These are phyloP conservation scores for Scalopus aquaticus DNA, from an alignment of 2,113 vertebrate genomes.

Conservation along the genomic window DNA sequence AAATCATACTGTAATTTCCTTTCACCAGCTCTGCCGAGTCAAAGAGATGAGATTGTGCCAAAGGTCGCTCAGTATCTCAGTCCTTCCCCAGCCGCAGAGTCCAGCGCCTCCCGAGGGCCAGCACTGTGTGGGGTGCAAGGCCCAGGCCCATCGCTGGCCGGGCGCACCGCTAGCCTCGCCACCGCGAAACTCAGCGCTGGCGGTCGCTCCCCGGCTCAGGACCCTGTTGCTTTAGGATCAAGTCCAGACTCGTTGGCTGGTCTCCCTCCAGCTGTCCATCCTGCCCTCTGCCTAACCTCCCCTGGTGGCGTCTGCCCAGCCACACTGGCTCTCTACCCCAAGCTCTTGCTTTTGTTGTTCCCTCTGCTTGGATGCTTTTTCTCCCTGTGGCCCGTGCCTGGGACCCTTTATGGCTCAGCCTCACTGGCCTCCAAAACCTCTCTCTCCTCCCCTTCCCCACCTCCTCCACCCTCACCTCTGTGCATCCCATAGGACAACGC, in stretches of 20 bases:
- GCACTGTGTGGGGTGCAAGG: not conserved
- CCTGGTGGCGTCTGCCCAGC: not conserved
- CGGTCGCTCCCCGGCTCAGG: not conserved
- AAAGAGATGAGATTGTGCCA: not conserved
- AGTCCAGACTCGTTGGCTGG: not conserved
- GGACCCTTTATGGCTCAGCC: not conserved
- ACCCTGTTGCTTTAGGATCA: conserved; percentile 30
- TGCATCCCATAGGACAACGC: rapidly evolving
- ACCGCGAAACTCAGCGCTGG: not conserved
- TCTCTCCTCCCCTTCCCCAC: not conserved
- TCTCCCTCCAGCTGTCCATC: not conserved
- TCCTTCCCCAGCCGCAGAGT: not conserved
- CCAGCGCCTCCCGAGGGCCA: not conserved
- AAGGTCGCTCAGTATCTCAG: not conserved
- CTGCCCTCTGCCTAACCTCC: not conserved
- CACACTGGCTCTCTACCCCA: not conserved
- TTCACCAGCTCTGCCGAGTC: not conserved
- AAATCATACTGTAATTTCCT: not conserved
- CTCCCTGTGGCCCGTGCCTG: not conserved
- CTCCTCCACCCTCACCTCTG: rapidly evolving
- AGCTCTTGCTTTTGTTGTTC: not conserved
- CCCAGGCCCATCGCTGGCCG: not conserved
- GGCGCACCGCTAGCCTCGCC: not conserved
- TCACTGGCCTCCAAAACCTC: not conserved
- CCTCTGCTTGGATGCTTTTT: not conserved